These are phyloP conservation scores for Muscidifurax raptorellus DNA, from an alignment of 1,140 invertebrate species.

Conservation along the genomic window DNA sequence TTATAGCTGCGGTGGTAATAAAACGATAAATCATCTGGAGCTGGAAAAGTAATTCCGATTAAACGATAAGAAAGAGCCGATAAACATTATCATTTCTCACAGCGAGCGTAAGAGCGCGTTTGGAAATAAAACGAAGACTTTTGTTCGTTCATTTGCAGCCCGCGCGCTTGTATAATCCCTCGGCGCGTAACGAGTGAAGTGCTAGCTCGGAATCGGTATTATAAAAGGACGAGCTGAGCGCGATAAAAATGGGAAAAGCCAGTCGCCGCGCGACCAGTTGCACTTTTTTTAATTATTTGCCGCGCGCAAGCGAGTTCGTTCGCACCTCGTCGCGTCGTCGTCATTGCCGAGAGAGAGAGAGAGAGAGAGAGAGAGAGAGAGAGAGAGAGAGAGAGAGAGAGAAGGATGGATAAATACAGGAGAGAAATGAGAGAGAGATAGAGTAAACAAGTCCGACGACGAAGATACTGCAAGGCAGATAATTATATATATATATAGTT, in stretches of 20 bases:
- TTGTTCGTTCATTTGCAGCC: neutral
- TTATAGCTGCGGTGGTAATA: neutral
- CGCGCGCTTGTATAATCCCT: conserved; percentile 13
- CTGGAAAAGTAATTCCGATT: conserved; percentile 35
- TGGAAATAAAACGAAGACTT: conserved; percentile 12
- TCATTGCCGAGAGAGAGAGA: neutral
- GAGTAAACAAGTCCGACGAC: neutral
- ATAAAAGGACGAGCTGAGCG: neutral
- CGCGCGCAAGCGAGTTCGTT: conserved; percentile 12
- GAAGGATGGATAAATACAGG: no score
- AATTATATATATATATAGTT: no score
- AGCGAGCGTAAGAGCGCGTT: neutral
- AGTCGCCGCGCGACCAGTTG: conserved; percentile 8
- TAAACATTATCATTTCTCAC: conserved; percentile 29
- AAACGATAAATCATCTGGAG: conserved; percentile 23
- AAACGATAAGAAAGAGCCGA: conserved; percentile 31
- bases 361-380: neutral
- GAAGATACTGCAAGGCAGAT: no score
- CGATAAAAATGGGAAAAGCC: conserved; percentile 35
- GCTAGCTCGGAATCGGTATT: neutral
- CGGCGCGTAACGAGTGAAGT: conserved; percentile 13
- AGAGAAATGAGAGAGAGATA: neutral
- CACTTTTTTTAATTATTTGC: conserved; percentile 36
- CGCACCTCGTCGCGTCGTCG: conserved; percentile 7
- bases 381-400: neutral